Percentiles rank a stretch among this genome's conserved stretches.
phyloP scores from a whole-genome alignment of 2,113 vertebrate species.

The Rostratula benghalensis region DNA sequence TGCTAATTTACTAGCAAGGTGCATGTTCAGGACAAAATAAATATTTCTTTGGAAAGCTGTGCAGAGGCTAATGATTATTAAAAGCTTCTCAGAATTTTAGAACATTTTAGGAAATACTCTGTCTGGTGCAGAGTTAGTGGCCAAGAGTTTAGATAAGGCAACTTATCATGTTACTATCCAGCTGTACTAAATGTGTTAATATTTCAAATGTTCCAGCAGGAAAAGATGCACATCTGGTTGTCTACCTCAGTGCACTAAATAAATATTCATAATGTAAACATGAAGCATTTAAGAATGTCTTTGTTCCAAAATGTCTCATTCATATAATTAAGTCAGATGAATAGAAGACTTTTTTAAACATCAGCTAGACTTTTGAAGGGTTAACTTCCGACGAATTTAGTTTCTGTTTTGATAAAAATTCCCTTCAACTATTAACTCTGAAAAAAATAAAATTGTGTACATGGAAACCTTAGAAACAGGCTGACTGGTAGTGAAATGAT shows the following conservation, averaged over 20 bases:
- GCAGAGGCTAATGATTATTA: not conserved
- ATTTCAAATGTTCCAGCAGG: not conserved
- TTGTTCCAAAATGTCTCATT: not conserved
- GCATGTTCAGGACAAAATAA: not conserved
- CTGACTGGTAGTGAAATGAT: not conserved
- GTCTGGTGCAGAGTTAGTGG: not conserved
- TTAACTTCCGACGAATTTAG: not conserved
- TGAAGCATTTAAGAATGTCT: not conserved
- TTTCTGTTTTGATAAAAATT: not conserved
- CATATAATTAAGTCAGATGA: not conserved
- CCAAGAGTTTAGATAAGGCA: not conserved
- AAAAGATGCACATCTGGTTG: not conserved
- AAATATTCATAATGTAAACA: not conserved
- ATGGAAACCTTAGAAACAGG: not conserved
- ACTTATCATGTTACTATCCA: not conserved
- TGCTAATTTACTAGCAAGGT: constrained; percentile 26
- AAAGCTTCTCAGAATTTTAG: not conserved
- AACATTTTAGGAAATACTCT: not conserved
- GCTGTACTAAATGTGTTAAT: not conserved
- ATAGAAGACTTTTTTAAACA: not conserved
- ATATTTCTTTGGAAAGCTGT: constrained; percentile 15
- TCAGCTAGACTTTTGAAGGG: not conserved
- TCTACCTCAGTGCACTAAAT: not conserved
- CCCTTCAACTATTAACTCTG: not conserved
- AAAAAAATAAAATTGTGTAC: not conserved